Evolutionary conservation across 1,140 invertebrate genomes (phyloP), one percentile per base, ranked within the genome.

Genomic region (Cotesia glomerata): DNA sequence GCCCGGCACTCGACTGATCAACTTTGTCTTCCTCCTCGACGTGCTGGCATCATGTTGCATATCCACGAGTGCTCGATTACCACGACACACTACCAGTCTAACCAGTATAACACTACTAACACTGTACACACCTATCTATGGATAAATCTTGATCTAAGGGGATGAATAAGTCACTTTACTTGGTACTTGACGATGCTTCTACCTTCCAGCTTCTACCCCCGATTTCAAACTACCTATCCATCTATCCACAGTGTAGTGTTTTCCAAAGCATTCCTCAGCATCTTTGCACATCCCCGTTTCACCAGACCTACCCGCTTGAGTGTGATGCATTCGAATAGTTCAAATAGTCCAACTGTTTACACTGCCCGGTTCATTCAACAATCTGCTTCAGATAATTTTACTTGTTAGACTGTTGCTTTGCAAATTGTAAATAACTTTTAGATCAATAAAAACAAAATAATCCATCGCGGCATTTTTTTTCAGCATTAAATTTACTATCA

Each of bases 121-220:
- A 26, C 2, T n/a, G 45, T 35, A 49, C 5, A 63, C 52, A 69
- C n/a, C 59, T 45, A 45, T 45, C 7, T 5, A 45, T 45, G 11
- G 8, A 45, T 45, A 45, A 45, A 45, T 45, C 11, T 32, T 59
- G 18, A 54, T 18, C 51, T 54, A 26, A 52, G 68, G 65, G 54
- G 59, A 71, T 26, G 73, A 16, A 52, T 51, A 39, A 45, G 32
- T 45, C 58, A 51, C 58, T 49, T 59, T 16, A 35, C 63, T 45
- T 64, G 26, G 26, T 59, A 72, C 63, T 61, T 56, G 69, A 71
- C 51, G 62, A 62, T 74, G 26, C 68, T 49, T 39, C 34, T 58
- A 74, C 69, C 64, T 74, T 74, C 69, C 34, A 74, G 68, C 68
- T 63, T 69, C 68, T 39, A 69, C 67, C 72, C 66, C 66, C 69